Conservation (phyloP, 1,140 invertebrate species). For the Amphibalanus amphitrite region DNA sequence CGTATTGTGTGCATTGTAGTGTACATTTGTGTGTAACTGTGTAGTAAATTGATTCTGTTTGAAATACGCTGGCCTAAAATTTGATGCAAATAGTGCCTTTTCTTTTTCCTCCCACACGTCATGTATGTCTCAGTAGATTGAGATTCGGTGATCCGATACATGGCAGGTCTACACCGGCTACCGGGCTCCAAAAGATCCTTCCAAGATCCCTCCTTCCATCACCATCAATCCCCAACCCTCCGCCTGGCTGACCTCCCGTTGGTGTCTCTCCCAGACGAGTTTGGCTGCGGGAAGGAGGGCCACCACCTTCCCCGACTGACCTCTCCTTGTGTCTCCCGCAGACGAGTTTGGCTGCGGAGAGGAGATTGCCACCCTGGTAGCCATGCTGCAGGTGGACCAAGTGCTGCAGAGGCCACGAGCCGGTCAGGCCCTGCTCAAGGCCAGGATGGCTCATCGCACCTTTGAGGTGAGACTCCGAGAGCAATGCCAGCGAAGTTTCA, state of each 20-base stretch:
- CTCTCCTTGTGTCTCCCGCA: too few relatives aligned
- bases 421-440: conserved; percentile 29
- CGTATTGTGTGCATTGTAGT: too few relatives aligned
- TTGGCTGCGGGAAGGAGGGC: conserved; percentile 77
- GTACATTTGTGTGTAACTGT: too few relatives aligned
- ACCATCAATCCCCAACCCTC: too few relatives aligned
- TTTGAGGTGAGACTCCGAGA: conserved; percentile 39
- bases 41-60: conserved; percentile 65
- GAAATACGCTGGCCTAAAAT: conserved; percentile 69
- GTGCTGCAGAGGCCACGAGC: conserved; percentile 55
- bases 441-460: conserved; percentile 48
- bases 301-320: too few relatives aligned
- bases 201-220: too few relatives aligned
- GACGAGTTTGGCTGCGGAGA: conserved; percentile 69
- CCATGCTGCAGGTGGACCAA: conserved; percentile 83
- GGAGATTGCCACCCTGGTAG: conserved; percentile 70
- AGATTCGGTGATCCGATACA: too few relatives aligned
- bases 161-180: too few relatives aligned
- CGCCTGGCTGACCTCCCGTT: too few relatives aligned
- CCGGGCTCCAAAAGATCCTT: too few relatives aligned
- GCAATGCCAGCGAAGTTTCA: neutral
- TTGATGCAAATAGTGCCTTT: conserved; percentile 46
- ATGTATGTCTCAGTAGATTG: too few relatives aligned
- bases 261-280: conserved; percentile 47
- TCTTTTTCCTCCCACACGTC: too few relatives aligned